A percentile compares a stretch with the other conserved stretches of the same genome.
These are phyloP conservation scores for Trisateles emortualis DNA, from an alignment of 2,888 invertebrate species.

Conservation along the genomic window DNA sequence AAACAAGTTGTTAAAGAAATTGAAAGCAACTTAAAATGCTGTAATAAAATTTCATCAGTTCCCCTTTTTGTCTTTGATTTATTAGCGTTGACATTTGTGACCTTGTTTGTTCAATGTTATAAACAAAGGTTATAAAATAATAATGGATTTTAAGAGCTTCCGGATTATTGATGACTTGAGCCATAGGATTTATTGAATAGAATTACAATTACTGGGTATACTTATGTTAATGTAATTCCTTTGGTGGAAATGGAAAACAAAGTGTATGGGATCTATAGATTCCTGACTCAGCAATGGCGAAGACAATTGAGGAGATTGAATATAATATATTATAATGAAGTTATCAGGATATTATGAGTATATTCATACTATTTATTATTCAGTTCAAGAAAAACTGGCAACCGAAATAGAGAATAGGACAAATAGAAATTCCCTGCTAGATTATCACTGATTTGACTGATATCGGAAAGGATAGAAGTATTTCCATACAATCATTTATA, in stretches of 20 bases:
- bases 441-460: too few species aligned
- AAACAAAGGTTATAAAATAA: constrained; percentile 51
- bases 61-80: constrained; percentile 60
- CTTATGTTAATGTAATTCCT: constrained; percentile 33
- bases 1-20: constrained; percentile 69
- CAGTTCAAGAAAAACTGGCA: too few species aligned
- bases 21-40: constrained; percentile 58
- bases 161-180: constrained; percentile 36
- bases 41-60: constrained; percentile 62
- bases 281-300: neutral
- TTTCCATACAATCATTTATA: too few species aligned
- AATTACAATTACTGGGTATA: constrained; percentile 17
- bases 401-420: too few species aligned
- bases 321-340: neutral
- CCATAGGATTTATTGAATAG: constrained; percentile 17
- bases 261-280: neutral
- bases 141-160: constrained; percentile 41
- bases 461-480: too few species aligned
- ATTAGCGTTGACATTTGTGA: constrained; percentile 61
- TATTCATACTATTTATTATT: too few species aligned
- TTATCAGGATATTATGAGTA: neutral
- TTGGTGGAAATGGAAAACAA: constrained; percentile 3
- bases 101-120: constrained; percentile 52
- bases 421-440: too few species aligned
- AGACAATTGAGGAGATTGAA: neutral